phyloP scores from a whole-genome alignment of 2,888 invertebrate genomes.

The Andrena trimmerana region DNA sequence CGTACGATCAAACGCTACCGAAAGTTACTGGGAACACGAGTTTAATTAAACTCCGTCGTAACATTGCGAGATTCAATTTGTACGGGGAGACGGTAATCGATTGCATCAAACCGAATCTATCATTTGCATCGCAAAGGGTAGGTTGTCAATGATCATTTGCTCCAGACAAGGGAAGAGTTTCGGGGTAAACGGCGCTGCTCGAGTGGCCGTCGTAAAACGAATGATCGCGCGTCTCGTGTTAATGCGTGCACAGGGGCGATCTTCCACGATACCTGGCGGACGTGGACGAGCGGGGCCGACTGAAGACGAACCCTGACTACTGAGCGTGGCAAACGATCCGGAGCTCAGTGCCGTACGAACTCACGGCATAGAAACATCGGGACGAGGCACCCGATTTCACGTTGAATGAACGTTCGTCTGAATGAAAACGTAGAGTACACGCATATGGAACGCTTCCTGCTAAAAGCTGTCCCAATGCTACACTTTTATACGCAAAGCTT shows the following conservation, averaged over 20 bases:
- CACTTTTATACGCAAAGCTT: too few species aligned
- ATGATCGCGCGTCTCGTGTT: constrained; percentile 49
- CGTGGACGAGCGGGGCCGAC: constrained; percentile 21
- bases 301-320: constrained; percentile 2
- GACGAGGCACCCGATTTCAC: background rate
- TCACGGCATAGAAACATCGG: constrained; percentile 33
- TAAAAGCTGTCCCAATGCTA: too few species aligned
- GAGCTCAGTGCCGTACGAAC: constrained; percentile 49
- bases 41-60: constrained; percentile 44
- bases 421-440: background rate
- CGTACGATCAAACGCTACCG: background rate
- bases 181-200: background rate
- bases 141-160: constrained; percentile 26
- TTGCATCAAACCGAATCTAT: constrained; percentile 24
- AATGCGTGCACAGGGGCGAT: constrained; percentile 8
- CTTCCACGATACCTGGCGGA: constrained; percentile 18
- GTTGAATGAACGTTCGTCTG: background rate
- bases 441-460: background rate
- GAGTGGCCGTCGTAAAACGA: constrained; percentile 22
- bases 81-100: background rate
- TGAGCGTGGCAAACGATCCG: constrained; percentile 6
- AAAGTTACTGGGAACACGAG: constrained; percentile 12
- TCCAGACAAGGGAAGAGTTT: background rate
- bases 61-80: constrained; percentile 23
- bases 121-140: background rate